Conservation (phyloP, 1,140 invertebrate species). For the Anoplolepis gracilipes region DNA sequence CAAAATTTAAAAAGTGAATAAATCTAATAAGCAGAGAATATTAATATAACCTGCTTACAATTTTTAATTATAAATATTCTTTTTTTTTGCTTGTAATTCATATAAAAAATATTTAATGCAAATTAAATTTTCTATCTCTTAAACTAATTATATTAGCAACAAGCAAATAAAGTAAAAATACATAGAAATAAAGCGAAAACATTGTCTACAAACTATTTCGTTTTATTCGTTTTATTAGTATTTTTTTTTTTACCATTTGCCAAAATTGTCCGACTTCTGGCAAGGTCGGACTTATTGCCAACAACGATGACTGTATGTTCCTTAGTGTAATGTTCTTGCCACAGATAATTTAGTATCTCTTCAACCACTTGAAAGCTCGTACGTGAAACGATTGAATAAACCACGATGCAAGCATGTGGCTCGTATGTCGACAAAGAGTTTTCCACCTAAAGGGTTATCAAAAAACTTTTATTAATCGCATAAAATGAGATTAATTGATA, state of each 20-base stretch:
- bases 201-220: background rate
- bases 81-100: background rate
- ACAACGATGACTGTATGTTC: conserved; percentile 95
- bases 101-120: background rate
- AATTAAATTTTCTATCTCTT: background rate
- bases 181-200: background rate
- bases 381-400: conserved; percentile 94
- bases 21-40: background rate
- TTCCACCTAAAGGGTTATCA: conserved; percentile 87
- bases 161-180: background rate
- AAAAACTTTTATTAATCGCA: conserved; percentile 5
- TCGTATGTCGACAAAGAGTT: conserved; percentile 95
- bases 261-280: conserved; percentile 92
- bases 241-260: conserved; percentile 90
- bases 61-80: background rate
- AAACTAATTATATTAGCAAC: background rate
- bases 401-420: conserved; percentile 95
- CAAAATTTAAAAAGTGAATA: background rate
- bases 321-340: conserved; percentile 91
- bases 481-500: background rate
- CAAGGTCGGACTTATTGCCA: conserved; percentile 97
- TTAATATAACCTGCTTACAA: background rate
- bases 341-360: conserved; percentile 93
- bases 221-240: too few relatives aligned
- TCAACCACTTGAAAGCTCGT: conserved; percentile 92